A percentile compares a stretch with the other conserved stretches of the same genome.
phyloP scores from a whole-genome alignment of 2,113 vertebrate genomes.

The Rhagologus leucostigma region DNA sequence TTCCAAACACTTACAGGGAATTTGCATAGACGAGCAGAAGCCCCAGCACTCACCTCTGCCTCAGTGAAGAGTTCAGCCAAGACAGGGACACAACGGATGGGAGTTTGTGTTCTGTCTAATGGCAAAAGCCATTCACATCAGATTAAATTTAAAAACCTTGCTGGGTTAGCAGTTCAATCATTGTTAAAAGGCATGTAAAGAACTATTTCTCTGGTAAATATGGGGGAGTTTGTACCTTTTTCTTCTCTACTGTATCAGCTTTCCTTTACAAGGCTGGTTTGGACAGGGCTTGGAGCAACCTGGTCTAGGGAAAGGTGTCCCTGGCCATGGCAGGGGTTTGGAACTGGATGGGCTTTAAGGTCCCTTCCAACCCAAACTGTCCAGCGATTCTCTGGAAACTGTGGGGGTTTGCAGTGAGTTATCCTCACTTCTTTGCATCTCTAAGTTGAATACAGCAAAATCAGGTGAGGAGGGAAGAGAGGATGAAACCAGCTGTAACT shows the following conservation, averaged over 20 bases:
- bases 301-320: neutral
- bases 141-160: neutral
- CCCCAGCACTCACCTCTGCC: neutral
- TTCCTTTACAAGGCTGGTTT: neutral
- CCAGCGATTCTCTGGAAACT: neutral
- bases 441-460: neutral
- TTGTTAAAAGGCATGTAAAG: neutral
- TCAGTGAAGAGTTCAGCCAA: neutral
- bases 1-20: neutral
- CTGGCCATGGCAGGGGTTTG: neutral
- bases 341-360: neutral
- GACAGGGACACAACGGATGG: neutral
- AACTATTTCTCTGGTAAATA: neutral
- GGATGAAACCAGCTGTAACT: neutral
- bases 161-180: neutral
- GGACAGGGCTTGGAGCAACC: neutral
- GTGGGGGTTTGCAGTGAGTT: neutral
- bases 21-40: neutral
- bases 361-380: neutral
- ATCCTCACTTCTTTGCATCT: neutral
- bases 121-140: neutral
- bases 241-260: neutral
- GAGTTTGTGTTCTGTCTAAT: neutral
- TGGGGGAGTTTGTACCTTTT: neutral
- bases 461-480: neutral